Conservation (phyloP, 1,140 invertebrate genomes). For the Tenebrio molitor region DNA sequence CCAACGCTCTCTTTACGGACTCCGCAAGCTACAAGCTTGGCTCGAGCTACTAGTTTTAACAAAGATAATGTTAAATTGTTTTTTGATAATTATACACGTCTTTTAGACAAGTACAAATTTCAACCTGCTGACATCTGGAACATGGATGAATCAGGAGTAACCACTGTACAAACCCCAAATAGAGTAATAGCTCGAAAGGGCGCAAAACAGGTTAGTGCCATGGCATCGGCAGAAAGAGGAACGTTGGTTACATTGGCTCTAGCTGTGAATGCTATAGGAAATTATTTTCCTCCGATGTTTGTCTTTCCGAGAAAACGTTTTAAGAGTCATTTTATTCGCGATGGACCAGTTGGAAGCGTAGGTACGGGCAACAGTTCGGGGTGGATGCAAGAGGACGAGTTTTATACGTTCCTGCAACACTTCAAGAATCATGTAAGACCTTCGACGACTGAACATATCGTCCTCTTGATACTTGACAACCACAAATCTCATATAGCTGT, state of each 20-base stretch:
- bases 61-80: slow-evolving; percentile 63
- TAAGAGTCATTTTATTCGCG: too few relatives aligned
- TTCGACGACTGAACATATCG: too few relatives aligned
- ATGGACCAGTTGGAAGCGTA: too few relatives aligned
- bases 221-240: slow-evolving; percentile 68
- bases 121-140: slow-evolving; percentile 66
- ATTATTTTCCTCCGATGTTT: slow-evolving; percentile 22
- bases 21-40: slow-evolving; percentile 67
- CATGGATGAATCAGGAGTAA: slow-evolving; percentile 67
- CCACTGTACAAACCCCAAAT: slow-evolving; percentile 66
- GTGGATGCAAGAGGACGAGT: too few relatives aligned
- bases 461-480: too few relatives aligned
- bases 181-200: slow-evolving; percentile 63
- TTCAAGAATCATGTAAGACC: too few relatives aligned
- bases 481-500: too few relatives aligned
- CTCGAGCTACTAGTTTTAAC: too few relatives aligned
- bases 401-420: too few relatives aligned
- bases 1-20: slow-evolving; percentile 65
- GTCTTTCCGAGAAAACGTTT: slow-evolving; percentile 7
- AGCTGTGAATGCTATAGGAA: slow-evolving; percentile 52
- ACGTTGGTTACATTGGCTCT: slow-evolving; percentile 65
- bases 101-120: slow-evolving; percentile 62
- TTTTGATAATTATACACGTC: slow-evolving; percentile 61
- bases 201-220: slow-evolving; percentile 66
- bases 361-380: too few relatives aligned